Percentiles rank a stretch among this genome's conserved stretches.
These are phyloP conservation scores for Peromyscus eremicus DNA, from an alignment of 2,797 vertebrate species.

Conservation along the genomic window DNA sequence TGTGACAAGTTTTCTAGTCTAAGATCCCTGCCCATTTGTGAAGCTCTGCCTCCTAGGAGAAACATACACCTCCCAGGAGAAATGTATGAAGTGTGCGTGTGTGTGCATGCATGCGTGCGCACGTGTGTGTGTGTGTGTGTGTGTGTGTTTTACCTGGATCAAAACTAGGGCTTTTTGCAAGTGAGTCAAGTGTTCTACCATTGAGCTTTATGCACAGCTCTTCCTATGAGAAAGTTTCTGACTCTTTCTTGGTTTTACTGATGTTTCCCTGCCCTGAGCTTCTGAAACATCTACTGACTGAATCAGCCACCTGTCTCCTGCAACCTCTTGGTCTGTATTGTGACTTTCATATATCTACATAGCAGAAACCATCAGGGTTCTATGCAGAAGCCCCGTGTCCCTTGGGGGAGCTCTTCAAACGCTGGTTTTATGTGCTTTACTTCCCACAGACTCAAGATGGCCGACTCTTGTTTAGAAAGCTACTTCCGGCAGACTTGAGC, in stretches of 20 bases:
- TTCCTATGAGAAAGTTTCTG: background rate
- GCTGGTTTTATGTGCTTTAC: background rate
- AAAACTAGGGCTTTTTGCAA: background rate
- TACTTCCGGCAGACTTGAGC: background rate
- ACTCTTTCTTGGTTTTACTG: slow-evolving; percentile 2
- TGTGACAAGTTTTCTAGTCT: background rate
- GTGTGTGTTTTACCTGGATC: background rate
- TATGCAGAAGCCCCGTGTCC: background rate
- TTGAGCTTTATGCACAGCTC: background rate
- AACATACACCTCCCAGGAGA: background rate
- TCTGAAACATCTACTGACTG: background rate
- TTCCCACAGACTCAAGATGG: too few relatives aligned
- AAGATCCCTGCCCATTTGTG: background rate
- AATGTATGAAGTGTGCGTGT: background rate
- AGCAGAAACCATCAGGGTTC: background rate
- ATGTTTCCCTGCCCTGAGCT: background rate
- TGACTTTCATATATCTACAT: background rate
- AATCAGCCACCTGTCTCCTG: background rate
- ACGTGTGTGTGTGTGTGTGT: background rate
- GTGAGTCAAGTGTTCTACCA: background rate
- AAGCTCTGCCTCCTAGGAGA: background rate
- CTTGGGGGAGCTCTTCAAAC: background rate
- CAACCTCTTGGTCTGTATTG: background rate
- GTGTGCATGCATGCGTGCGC: too few relatives aligned
- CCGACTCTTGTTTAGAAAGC: background rate